A percentile compares a stretch with the other conserved stretches of the same genome.
phyloP scores from a whole-genome alignment of 2,797 vertebrate genomes.

The Melanogrammus aeglefinus region DNA sequence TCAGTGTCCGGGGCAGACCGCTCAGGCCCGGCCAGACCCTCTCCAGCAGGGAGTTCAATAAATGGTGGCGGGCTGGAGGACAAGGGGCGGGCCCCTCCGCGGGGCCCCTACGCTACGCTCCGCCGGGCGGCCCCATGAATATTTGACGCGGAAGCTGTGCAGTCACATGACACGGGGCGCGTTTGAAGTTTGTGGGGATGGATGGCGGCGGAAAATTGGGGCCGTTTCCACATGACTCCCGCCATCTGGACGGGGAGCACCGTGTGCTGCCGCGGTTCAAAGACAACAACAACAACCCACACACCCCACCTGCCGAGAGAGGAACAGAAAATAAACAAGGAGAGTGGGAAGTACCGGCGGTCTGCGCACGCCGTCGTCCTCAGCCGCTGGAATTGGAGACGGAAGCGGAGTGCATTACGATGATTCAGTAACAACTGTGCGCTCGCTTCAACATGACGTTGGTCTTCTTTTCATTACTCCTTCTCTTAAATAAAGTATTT shows the following conservation, averaged over 20 bases:
- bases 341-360: no score
- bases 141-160: slow-evolving; percentile 78
- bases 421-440: slow-evolving; percentile 2
- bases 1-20: slow-evolving; percentile 50
- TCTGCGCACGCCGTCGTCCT: no score
- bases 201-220: slow-evolving; percentile 60
- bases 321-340: no score
- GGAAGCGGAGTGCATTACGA: no score
- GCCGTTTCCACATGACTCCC: slow-evolving; percentile 66
- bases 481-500: neutral
- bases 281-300: slow-evolving; percentile 38
- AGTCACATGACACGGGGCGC: slow-evolving; percentile 63
- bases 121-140: slow-evolving; percentile 75
- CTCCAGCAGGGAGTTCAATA: slow-evolving; percentile 64
- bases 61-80: slow-evolving; percentile 73
- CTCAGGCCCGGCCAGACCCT: slow-evolving; percentile 50
- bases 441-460: slow-evolving; percentile 28
- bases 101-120: slow-evolving; percentile 35
- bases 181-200: slow-evolving; percentile 71
- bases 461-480: slow-evolving; percentile 56
- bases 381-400: no score
- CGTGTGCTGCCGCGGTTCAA: slow-evolving; percentile 39
- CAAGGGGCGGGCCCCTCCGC: slow-evolving; percentile 70
- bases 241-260: slow-evolving; percentile 62
- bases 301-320: neutral